Conservation (phyloP, 2,113 vertebrate genomes). For the Oryzias celebensis region DNA sequence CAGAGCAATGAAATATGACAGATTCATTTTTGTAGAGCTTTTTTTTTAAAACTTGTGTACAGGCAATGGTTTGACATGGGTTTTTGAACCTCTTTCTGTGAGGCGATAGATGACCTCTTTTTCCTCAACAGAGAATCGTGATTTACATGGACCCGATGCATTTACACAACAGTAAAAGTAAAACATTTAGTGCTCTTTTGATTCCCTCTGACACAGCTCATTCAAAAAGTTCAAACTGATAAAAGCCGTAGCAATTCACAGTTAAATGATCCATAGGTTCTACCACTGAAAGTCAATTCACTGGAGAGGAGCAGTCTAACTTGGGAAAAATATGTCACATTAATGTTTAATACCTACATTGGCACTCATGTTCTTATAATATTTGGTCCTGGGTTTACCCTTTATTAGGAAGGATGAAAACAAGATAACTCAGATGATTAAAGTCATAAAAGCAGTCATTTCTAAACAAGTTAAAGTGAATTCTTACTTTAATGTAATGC, state of each 20-base stretch:
- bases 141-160: slow-evolving; percentile 14
- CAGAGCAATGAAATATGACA: slow-evolving; percentile 35
- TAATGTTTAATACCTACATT: too few species aligned
- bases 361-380: too few species aligned
- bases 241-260: slow-evolving; percentile 8
- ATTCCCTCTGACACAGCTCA: slow-evolving; percentile 15
- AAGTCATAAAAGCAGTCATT: background rate
- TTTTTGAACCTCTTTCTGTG: slow-evolving; percentile 25
- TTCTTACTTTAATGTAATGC: slow-evolving; percentile 7
- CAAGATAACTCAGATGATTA: slow-evolving; percentile 8
- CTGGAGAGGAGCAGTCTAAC: too few species aligned
- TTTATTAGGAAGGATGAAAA: slow-evolving; percentile 13
- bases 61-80: slow-evolving; percentile 17
- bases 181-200: slow-evolving; percentile 24
- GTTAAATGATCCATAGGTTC: slow-evolving; percentile 19
- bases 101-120: background rate
- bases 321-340: too few species aligned
- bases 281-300: background rate
- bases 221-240: slow-evolving; percentile 32
- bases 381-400: too few species aligned
- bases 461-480: too few species aligned
- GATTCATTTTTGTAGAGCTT: slow-evolving; percentile 41
- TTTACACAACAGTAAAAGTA: slow-evolving; percentile 21
- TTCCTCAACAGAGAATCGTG: background rate
- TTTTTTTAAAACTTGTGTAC: slow-evolving; percentile 26